Conservation (phyloP, 2,888 invertebrate species). For the Aleiodes testaceus region DNA sequence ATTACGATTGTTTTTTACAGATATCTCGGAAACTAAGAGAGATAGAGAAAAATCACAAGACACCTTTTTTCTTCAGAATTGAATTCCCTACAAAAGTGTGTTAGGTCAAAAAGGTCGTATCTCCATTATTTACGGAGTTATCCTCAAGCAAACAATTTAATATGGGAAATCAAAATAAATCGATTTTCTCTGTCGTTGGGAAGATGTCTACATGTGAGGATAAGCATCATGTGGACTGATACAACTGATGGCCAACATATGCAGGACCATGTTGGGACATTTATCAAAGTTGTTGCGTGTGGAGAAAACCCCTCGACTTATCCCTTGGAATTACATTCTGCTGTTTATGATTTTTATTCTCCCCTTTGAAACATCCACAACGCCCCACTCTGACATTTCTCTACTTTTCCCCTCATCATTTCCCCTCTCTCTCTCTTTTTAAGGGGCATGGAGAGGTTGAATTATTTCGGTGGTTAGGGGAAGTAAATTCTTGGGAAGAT, state of each 20-base stretch:
- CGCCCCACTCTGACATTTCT: slow-evolving; percentile 27
- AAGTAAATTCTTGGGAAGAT: too few relatives aligned
- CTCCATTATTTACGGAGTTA: not conserved
- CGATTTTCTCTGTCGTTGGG: not conserved
- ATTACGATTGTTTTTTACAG: too few relatives aligned
- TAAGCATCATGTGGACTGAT: slow-evolving; percentile 32
- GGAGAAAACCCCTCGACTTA: slow-evolving; percentile 58
- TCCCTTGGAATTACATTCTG: slow-evolving; percentile 63
- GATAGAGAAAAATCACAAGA: too few relatives aligned
- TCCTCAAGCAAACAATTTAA: too few relatives aligned
- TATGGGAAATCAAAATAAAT: not conserved
- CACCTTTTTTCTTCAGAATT: too few relatives aligned
- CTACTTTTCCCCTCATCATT: slow-evolving; percentile 1
- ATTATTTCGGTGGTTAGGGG: too few relatives aligned
- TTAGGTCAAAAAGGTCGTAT: too few relatives aligned
- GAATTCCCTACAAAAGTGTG: too few relatives aligned
- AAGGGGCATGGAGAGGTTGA: not conserved
- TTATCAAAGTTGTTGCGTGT: slow-evolving; percentile 57
- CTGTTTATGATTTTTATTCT: slow-evolving; percentile 65
- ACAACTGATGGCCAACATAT: slow-evolving; percentile 44
- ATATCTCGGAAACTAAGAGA: too few relatives aligned
- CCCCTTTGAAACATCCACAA: slow-evolving; percentile 12
- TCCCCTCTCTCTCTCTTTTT: slow-evolving; percentile 12
- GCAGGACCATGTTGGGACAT: slow-evolving; percentile 49
- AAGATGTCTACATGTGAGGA: not conserved